These are phyloP conservation scores for Anastatus disparis DNA, from an alignment of 1,140 invertebrate genomes.

Conservation along the genomic window DNA sequence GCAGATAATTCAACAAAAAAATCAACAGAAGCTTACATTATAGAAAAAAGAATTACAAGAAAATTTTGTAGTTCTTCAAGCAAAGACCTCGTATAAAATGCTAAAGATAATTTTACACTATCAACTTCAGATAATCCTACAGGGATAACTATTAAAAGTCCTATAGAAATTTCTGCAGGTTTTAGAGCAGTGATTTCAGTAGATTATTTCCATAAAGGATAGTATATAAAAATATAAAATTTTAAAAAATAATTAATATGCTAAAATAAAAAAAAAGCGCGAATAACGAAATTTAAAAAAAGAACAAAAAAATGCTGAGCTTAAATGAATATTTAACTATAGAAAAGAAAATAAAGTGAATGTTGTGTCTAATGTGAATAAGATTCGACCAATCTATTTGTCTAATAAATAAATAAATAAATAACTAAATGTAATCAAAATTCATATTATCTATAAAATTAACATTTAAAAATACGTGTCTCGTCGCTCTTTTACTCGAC, in stretches of 20 bases:
- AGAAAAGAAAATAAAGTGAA: conserved; percentile 14
- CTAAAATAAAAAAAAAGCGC: neutral
- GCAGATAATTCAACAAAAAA: too few relatives aligned
- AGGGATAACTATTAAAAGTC: too few relatives aligned
- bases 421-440: neutral
- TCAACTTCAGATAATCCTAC: too few relatives aligned
- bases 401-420: conserved; percentile 45
- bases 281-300: neutral
- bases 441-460: neutral
- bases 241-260: neutral
- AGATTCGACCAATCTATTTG: conserved; percentile 63
- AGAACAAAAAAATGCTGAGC: conserved; percentile 22
- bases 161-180: too few relatives aligned
- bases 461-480: neutral
- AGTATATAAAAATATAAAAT: neutral
- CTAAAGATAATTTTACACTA: too few relatives aligned
- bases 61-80: too few relatives aligned
- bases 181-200: too few relatives aligned
- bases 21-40: too few relatives aligned
- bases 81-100: too few relatives aligned
- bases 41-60: too few relatives aligned
- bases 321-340: conserved; percentile 26
- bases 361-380: conserved; percentile 43
- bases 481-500: conserved; percentile 16
- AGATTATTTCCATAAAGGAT: neutral